These are phyloP conservation scores for Podocnemis expansa DNA, from an alignment of 2,113 vertebrate species.

Conservation along the genomic window DNA sequence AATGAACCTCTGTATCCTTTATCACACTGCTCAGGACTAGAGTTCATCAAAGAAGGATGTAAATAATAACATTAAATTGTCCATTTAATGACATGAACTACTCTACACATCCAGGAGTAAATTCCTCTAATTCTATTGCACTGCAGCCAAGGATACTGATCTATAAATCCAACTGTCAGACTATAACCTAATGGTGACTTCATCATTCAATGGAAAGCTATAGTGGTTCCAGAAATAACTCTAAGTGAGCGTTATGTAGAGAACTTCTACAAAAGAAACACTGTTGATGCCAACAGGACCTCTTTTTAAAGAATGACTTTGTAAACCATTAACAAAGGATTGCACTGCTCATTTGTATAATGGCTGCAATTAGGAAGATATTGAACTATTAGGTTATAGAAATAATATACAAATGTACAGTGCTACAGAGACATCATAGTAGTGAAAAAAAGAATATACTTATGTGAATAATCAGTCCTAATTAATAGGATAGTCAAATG, in stretches of 20 bases:
- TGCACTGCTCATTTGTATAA: not conserved
- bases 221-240: not conserved
- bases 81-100: conserved; percentile 9
- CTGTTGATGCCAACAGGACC: not conserved
- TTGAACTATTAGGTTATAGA: not conserved
- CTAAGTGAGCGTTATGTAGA: not conserved
- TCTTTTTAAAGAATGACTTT: not conserved
- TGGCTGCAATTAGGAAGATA: not conserved
- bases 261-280: not conserved
- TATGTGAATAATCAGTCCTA: not conserved
- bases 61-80: conserved; percentile 58
- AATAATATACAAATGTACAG: not conserved
- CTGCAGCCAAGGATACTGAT: conserved; percentile 22
- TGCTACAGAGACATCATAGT: not conserved
- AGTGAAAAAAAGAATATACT: not conserved
- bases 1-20: not conserved
- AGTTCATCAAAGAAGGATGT: conserved; percentile 38
- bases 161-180: conserved; percentile 22
- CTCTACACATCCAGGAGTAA: conserved; percentile 3
- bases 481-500: not conserved
- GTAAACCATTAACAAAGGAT: not conserved
- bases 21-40: not conserved
- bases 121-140: not conserved
- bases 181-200: not conserved
- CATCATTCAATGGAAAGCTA: not conserved